These are phyloP conservation scores for Scaptomyza graminum DNA, from an alignment of 1,140 invertebrate genomes.

Conservation along the genomic window DNA sequence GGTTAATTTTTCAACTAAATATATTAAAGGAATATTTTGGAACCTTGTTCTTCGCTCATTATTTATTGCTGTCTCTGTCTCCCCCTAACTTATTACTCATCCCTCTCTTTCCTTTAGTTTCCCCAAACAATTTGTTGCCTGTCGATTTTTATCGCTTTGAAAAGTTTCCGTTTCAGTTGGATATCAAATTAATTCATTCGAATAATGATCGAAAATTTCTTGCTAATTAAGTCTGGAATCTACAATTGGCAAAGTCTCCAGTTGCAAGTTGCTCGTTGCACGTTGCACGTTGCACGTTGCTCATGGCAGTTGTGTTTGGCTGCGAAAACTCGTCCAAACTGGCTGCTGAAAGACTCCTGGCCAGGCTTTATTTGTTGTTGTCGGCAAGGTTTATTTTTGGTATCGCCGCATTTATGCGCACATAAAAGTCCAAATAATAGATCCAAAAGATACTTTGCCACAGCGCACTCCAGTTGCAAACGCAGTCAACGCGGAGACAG, in stretches of 20 bases:
- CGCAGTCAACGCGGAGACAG: conserved; percentile 6
- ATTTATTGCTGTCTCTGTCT: neutral
- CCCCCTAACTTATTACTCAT: neutral
- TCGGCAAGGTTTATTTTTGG: conserved; percentile 53
- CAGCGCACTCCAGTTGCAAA: conserved; percentile 41
- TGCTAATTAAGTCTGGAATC: conserved; percentile 57
- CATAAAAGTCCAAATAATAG: conserved; percentile 83
- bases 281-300: conserved; percentile 17
- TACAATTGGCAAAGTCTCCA: conserved; percentile 2
- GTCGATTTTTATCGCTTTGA: conserved; percentile 59
- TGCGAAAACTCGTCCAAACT: conserved; percentile 45
- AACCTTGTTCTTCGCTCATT: too few species aligned
- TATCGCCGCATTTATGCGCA: conserved; percentile 81
- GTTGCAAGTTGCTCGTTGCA: conserved; percentile 17
- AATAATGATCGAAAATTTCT: conserved; percentile 73
- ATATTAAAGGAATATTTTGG: too few species aligned
- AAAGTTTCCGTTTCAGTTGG: neutral
- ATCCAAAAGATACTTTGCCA: conserved; percentile 81
- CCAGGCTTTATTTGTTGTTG: conserved; percentile 10
- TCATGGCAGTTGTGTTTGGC: conserved; percentile 24
- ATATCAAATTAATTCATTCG: too few species aligned
- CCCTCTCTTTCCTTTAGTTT: conserved; percentile 7
- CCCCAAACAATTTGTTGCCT: conserved; percentile 63
- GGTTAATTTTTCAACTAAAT: too few species aligned
- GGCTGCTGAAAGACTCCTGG: conserved; percentile 17